Evolutionary conservation across 2,888 invertebrate genomes (phyloP).

Genomic region (Eupithecia dodoneata): DNA sequence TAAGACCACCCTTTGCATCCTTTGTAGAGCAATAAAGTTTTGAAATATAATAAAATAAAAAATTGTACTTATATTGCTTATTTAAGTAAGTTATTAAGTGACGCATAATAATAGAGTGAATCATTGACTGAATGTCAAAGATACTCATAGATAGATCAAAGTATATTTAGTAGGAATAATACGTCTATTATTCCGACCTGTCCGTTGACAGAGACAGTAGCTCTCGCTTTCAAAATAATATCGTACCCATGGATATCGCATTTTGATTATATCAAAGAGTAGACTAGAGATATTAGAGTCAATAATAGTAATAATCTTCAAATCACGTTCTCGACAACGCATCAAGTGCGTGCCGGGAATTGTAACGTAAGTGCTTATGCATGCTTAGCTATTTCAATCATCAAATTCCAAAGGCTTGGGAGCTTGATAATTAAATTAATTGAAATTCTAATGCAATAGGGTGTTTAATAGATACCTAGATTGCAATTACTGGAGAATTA

Average conservation of each 20-base stretch:
- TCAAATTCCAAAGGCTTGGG: constrained; percentile 11
- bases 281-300: not conserved
- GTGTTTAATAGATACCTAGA: not conserved
- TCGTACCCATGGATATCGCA: not conserved
- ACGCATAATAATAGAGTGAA: too few species aligned
- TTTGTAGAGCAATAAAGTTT: too few species aligned
- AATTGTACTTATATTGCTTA: too few species aligned
- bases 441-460: constrained; percentile 17
- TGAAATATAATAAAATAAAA: too few species aligned
- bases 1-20: too few species aligned
- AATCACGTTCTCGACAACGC: constrained; percentile 10
- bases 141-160: too few species aligned
- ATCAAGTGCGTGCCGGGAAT: constrained; percentile 2
- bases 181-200: too few species aligned
- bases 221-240: not conserved
- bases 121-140: too few species aligned
- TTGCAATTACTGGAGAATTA: not conserved
- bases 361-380: not conserved
- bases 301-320: not conserved
- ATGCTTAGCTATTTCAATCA: constrained; percentile 24
- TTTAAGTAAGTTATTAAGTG: too few species aligned
- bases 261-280: not conserved
- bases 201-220: not conserved
- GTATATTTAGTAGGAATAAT: too few species aligned
- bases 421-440: constrained; percentile 18